Base-by-base conservation (phyloP, 64 coral and sea anemone genomes). In the Montipora foliosa region DNA sequence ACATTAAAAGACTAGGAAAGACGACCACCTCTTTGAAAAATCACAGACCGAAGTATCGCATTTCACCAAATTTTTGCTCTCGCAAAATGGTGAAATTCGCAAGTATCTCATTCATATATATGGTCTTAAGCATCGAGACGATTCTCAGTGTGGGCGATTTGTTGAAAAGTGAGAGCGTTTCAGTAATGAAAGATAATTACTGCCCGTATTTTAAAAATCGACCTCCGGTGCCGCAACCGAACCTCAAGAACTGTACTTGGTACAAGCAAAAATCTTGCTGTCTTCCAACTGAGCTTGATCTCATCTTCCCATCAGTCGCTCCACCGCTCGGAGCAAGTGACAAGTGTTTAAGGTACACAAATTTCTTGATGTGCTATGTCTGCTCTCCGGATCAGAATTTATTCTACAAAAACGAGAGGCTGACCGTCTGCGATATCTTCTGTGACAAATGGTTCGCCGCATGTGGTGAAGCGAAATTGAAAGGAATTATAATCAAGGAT, bases 131-230 rank as follows among this genome's bases (percentile, higher is more conserved):
- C 47, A 50, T 70, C 11, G 44, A 46, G 21, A 49, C 62, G 49
- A 51, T 70, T 47, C n/a, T 49, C 1, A 72, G 49, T n/a, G 8
- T 14, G 44, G 66, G 46, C 0, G 64, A 21, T 10, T 67, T 11
- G 1, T 15, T 62, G 44, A 50, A 85, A 2, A 85, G 44, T 29
- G 75, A 78, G 4, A 78, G 16, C 75, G 14, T 4, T 14, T 70
- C 77, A n/a, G 72, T n/a, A 2, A n/a, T n/a, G 19, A 77, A 45
- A 6, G 80, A 75, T 49, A 94, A 97, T 74, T 99, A 94, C 66
- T 99, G 97, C 47, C 97, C 97, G 3, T 99, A 99, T 76, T 96
- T 99, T 61, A 91, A 99, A 64, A 99, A 99, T 47, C 95, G 98
- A 44, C 92, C 98, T 10, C 98, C 98, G 1, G 58, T 49, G n/a